These are phyloP conservation scores for Meloe dianella DNA, from an alignment of 2,888 invertebrate species.

Conservation along the genomic window DNA sequence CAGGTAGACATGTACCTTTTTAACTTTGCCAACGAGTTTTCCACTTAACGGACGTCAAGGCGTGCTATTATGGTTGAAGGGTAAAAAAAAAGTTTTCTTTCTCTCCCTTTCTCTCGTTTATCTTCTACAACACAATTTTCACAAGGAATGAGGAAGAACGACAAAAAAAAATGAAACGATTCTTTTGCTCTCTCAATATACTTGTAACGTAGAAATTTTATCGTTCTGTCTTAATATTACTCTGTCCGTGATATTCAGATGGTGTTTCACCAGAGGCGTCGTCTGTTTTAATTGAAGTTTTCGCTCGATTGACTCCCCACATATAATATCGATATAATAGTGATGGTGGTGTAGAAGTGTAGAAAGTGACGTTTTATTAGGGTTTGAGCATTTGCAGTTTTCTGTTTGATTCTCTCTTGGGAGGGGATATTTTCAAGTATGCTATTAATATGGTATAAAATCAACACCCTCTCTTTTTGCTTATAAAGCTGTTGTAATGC, in stretches of 20 bases:
- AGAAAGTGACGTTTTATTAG: slow-evolving; percentile 6
- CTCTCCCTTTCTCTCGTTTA: background rate
- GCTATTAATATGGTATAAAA: slow-evolving; percentile 6
- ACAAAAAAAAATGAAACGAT: background rate
- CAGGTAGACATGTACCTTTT: slow-evolving; percentile 8
- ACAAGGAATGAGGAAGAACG: background rate
- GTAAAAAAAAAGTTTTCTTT: background rate
- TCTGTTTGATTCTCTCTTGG: slow-evolving; percentile 7
- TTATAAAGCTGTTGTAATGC: background rate
- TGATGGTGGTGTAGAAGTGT: slow-evolving; percentile 4
- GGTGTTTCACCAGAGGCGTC: slow-evolving; percentile 44
- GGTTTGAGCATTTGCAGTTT: slow-evolving; percentile 8
- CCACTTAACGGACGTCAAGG: slow-evolving; percentile 10
- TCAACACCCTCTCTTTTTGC: background rate
- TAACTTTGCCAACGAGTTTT: slow-evolving; percentile 6
- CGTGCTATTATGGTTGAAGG: slow-evolving; percentile 6
- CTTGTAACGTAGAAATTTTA: slow-evolving; percentile 1
- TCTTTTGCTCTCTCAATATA: background rate
- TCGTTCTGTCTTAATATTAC: slow-evolving; percentile 7
- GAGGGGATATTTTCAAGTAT: slow-evolving; percentile 6
- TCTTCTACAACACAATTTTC: background rate
- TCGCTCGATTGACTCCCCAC: slow-evolving; percentile 47
- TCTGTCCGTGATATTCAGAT: slow-evolving; percentile 39
- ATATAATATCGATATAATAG: slow-evolving; percentile 9
- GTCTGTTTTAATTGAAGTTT: slow-evolving; percentile 54